Evolutionary conservation across 2,113 vertebrate species (phyloP).

Genomic region (Phoxinus phoxinus): DNA sequence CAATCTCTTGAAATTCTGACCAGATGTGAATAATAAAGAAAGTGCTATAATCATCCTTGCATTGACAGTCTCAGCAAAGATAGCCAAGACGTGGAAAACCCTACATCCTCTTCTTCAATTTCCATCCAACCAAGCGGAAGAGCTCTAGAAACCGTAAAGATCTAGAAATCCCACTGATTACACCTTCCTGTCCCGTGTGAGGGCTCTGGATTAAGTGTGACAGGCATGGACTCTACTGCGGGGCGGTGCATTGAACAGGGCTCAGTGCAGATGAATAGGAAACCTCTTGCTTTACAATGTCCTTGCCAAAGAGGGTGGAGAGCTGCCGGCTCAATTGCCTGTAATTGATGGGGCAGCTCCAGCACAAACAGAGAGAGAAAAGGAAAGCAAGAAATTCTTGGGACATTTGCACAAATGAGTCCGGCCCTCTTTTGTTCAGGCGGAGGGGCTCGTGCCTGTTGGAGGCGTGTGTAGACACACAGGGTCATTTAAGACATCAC

Average conservation of each 20-base stretch:
- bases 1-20: not conserved
- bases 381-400: slow-evolving; percentile 41
- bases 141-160: not conserved
- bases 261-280: slow-evolving; percentile 30
- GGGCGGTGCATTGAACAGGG: slow-evolving; percentile 1
- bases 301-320: slow-evolving; percentile 38
- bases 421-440: slow-evolving; percentile 31
- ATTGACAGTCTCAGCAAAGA: not conserved
- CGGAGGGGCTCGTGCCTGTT: not conserved
- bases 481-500: not conserved
- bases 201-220: slow-evolving; percentile 45
- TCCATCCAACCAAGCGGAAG: not conserved
- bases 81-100: not conserved
- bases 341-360: slow-evolving; percentile 43
- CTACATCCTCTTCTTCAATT: not conserved
- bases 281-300: slow-evolving; percentile 12
- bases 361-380: slow-evolving; percentile 38
- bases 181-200: slow-evolving; percentile 27
- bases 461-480: slow-evolving; percentile 22
- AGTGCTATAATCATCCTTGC: not conserved
- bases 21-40: not conserved
- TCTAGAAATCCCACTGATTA: slow-evolving; percentile 33
- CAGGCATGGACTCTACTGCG: slow-evolving; percentile 37
- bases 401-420: slow-evolving; percentile 40
- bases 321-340: slow-evolving; percentile 28